Base-by-base conservation (phyloP, 2,113 vertebrate species). In the Plotosus lineatus region DNA sequence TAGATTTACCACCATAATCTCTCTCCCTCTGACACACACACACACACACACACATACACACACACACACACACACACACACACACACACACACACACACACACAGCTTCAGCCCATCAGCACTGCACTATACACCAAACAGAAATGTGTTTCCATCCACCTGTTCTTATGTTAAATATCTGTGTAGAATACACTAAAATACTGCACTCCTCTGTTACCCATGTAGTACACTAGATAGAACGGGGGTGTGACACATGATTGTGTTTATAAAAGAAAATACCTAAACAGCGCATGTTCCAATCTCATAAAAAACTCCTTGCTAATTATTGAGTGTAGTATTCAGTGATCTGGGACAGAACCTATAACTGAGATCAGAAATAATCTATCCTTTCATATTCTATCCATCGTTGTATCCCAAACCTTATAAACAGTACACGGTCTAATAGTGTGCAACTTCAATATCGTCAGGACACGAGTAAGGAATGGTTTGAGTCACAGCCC, bases 21-120 rank as follows among this genome's bases (percentile, higher is more conserved):
- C 65, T n/a, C n/a, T n/a, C n/a, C n/a, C n/a, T n/a, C n/a, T n/a
- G n/a, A n/a, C n/a, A n/a, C n/a, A 10, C 21, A 19, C 40, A 28
- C 78, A 44, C 17, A 23, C 46, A 77, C 75, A 78, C 17, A 40
- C 75, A 74, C 68, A 63, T 31, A 68, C 83, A 81, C 84, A 82
- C 76, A 77, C 84, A 61, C 31, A 53, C 84, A 76, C 86, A 85
- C 33, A 75, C 86, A 85, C 69, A 28, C 75, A 33, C 42, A 63
- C 58, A 33, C 28, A 26, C 10, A 50, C 38, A 51, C 79, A 28
- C 68, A 60, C 66, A 63, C 36, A 55, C 40, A 75, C 48, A 79
- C 68, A 21, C 36, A 56, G 72, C 23, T n/a, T 28, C 8, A 14
- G 40, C 7, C 53, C 11, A 50, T 33, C 12, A 44, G 17, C 26